Evolutionary conservation across 2,113 vertebrate genomes (phyloP).

Genomic region (Hemibagrus wyckioides): DNA sequence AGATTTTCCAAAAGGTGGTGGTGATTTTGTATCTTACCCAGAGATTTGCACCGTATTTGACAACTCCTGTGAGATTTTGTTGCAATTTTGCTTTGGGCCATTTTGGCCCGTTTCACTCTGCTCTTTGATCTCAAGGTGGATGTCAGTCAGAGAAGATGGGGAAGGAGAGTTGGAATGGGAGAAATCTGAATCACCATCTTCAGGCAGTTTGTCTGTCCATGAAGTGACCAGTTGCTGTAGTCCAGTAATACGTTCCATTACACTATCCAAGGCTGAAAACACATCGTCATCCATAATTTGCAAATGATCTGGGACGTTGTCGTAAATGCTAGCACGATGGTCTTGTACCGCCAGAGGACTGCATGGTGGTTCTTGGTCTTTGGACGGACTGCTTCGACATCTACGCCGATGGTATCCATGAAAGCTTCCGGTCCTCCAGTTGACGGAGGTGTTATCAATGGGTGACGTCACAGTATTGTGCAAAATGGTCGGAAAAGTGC

Average conservation of each 20-base stretch:
- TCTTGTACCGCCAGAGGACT: constrained; percentile 48
- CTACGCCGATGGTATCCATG: constrained; percentile 72
- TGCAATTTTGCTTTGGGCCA: constrained; percentile 46
- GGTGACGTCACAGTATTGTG: constrained; percentile 59
- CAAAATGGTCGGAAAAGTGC: constrained; percentile 83
- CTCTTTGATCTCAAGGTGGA: constrained; percentile 71
- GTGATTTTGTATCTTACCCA: constrained; percentile 46
- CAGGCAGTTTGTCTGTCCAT: constrained; percentile 79
- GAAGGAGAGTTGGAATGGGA: constrained; percentile 69
- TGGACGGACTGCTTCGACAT: constrained; percentile 56
- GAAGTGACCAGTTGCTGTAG: constrained; percentile 79
- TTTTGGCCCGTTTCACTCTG: constrained; percentile 51
- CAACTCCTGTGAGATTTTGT: constrained; percentile 48
- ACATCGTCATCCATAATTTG: constrained; percentile 71
- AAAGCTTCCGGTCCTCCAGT: constrained; percentile 86
- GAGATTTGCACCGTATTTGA: constrained; percentile 58
- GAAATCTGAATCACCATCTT: constrained; percentile 73
- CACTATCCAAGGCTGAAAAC: constrained; percentile 80
- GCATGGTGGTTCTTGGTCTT: constrained; percentile 55
- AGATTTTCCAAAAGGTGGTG: not conserved
- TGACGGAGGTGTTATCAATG: constrained; percentile 70
- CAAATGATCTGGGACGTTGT: constrained; percentile 76
- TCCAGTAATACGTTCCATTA: constrained; percentile 79
- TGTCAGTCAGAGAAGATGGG: constrained; percentile 70
- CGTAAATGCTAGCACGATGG: constrained; percentile 81